Percentiles rank a stretch among this genome's conserved stretches.
Conservation (phyloP, 2,113 vertebrate species). For the Gnathonemus echidnorhynchus region DNA sequence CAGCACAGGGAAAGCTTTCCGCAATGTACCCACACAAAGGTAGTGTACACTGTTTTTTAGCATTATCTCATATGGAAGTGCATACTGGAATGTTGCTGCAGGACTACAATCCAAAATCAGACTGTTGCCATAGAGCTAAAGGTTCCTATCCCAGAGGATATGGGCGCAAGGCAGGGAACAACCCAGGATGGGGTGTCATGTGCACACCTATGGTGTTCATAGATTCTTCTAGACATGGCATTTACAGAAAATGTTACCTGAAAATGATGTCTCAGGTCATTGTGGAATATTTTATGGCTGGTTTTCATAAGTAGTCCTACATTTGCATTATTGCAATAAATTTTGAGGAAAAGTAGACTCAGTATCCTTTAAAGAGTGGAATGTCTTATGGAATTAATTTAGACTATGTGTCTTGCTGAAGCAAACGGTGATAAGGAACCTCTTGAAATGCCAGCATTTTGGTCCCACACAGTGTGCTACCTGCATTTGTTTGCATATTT, state of each 20-base stretch:
- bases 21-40: background rate
- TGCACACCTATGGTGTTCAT: background rate
- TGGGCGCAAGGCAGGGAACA: background rate
- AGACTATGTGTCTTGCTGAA: background rate
- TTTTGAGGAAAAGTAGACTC: background rate
- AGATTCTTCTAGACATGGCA: background rate
- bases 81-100: background rate
- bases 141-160: background rate
- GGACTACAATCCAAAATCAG: background rate
- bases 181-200: background rate
- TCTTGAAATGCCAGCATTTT: background rate
- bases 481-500: background rate
- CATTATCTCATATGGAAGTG: background rate
- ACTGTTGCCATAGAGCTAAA: background rate
- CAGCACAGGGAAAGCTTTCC: background rate
- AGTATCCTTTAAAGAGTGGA: background rate
- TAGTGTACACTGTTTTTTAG: background rate
- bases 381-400: background rate
- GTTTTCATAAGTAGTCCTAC: background rate
- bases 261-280: background rate
- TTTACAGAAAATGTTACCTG: background rate
- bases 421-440: background rate
- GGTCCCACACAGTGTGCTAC: background rate
- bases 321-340: background rate
- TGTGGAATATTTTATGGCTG: background rate